These are phyloP conservation scores for Eretmochelys imbricata DNA, from an alignment of 2,113 vertebrate species.

Conservation along the genomic window DNA sequence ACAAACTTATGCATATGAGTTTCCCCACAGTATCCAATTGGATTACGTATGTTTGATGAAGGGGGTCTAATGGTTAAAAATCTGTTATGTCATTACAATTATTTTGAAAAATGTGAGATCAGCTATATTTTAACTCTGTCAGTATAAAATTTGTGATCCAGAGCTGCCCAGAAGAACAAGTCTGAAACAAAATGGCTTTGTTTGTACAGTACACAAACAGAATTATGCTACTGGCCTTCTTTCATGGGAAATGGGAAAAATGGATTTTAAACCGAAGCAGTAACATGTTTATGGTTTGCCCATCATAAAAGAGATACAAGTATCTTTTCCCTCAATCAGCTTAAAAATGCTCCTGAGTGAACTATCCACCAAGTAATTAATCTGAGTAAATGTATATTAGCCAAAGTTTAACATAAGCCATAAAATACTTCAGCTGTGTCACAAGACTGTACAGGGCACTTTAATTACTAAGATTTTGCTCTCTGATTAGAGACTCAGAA, in stretches of 20 bases:
- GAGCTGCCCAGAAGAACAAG: not conserved
- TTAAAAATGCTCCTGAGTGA: not conserved
- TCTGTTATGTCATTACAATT: not conserved
- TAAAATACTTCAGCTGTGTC: slow-evolving; percentile 28
- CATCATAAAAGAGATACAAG: slow-evolving; percentile 21
- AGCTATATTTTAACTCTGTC: not conserved
- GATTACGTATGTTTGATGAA: not conserved
- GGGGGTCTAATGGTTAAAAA: not conserved
- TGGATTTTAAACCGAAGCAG: not conserved
- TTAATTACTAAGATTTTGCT: slow-evolving; percentile 7
- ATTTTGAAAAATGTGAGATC: not conserved
- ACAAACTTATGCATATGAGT: not conserved
- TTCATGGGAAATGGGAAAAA: not conserved
- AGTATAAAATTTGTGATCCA: not conserved
- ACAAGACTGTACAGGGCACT: slow-evolving; percentile 16
- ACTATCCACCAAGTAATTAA: not conserved
- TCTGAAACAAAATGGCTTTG: slow-evolving; percentile 35
- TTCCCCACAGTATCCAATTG: not conserved
- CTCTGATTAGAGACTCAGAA: not conserved
- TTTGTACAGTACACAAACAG: slow-evolving; percentile 59
- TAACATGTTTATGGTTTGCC: slow-evolving; percentile 19
- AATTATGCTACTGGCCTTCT: slow-evolving; percentile 7
- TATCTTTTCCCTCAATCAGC: not conserved
- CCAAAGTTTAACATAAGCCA: not conserved
- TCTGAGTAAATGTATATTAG: not conserved